phyloP scores from a whole-genome alignment of 2,113 vertebrate genomes.

The Scalopus aquaticus region DNA sequence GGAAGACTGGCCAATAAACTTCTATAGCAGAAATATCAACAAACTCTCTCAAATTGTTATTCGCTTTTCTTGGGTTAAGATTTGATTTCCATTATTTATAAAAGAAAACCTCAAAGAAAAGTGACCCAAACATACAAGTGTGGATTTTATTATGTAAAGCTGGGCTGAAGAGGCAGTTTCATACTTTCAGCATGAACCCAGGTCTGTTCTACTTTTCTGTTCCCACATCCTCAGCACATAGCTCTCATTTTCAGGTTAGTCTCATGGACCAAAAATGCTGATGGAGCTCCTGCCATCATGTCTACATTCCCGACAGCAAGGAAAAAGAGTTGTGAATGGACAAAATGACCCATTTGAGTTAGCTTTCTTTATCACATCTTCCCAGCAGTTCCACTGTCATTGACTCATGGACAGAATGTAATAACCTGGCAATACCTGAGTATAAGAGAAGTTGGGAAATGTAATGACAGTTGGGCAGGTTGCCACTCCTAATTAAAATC shows the following conservation, averaged over 20 bases:
- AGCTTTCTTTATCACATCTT: not conserved
- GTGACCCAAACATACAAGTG: not conserved
- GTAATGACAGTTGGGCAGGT: not conserved
- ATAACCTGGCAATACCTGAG: not conserved
- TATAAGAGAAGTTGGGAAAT: not conserved
- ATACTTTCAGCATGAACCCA: not conserved
- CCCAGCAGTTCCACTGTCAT: not conserved
- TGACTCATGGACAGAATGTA: not conserved
- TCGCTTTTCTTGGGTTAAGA: slow-evolving; percentile 26
- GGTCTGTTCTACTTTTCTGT: not conserved
- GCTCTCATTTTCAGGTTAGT: not conserved
- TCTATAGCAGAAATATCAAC: not conserved
- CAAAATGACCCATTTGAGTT: not conserved
- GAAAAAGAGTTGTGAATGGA: not conserved
- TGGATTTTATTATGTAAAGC: not conserved
- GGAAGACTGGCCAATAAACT: slow-evolving; percentile 21
- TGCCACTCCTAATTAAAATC: not conserved
- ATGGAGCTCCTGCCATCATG: not conserved
- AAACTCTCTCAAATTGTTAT: not conserved
- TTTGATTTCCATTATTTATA: not conserved
- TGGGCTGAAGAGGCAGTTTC: not conserved
- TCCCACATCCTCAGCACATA: not conserved
- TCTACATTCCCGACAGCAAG: not conserved
- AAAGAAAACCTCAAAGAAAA: not conserved
- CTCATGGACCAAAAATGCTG: not conserved